Evolutionary conservation across 2,797 vertebrate genomes (phyloP).

Genomic region (Fringilla coelebs): DNA sequence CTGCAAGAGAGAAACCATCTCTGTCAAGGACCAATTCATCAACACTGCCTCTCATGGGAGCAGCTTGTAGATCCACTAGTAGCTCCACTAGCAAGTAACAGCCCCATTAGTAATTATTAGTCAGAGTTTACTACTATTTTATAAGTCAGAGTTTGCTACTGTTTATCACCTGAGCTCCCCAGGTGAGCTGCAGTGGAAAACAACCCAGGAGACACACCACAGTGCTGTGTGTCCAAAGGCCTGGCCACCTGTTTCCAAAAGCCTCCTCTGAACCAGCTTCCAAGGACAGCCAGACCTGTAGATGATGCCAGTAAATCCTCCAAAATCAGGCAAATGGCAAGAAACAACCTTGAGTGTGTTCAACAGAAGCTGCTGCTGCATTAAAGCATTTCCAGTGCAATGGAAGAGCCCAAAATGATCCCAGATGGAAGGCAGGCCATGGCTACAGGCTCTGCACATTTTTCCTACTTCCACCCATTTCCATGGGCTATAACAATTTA

Average conservation of each 20-base stretch:
- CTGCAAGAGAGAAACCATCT: rapidly evolving
- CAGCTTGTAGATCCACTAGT: not conserved
- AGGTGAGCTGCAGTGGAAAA: rapidly evolving
- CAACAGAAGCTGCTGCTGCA: not conserved
- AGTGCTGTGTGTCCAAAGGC: rapidly evolving
- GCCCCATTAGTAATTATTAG: not conserved
- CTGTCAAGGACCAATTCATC: rapidly evolving
- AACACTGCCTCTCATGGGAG: not conserved
- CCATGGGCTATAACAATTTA: not conserved
- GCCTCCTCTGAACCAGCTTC: not conserved
- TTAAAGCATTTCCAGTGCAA: rapidly evolving
- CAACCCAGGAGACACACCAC: not conserved
- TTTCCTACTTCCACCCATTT: not conserved
- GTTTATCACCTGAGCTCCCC: not conserved
- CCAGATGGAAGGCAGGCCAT: not conserved
- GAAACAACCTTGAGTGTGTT: not conserved
- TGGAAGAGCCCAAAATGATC: rapidly evolving
- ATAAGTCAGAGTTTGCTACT: not conserved
- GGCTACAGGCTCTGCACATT: not conserved
- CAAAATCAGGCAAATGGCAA: not conserved
- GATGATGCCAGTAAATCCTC: not conserved
- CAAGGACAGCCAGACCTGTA: not conserved
- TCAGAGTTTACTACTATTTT: not conserved
- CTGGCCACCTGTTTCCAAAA: rapidly evolving
- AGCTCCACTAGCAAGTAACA: not conserved